These are phyloP conservation scores for Pycnomerus fuliginosus DNA, from an alignment of 2,888 invertebrate species.

Conservation along the genomic window DNA sequence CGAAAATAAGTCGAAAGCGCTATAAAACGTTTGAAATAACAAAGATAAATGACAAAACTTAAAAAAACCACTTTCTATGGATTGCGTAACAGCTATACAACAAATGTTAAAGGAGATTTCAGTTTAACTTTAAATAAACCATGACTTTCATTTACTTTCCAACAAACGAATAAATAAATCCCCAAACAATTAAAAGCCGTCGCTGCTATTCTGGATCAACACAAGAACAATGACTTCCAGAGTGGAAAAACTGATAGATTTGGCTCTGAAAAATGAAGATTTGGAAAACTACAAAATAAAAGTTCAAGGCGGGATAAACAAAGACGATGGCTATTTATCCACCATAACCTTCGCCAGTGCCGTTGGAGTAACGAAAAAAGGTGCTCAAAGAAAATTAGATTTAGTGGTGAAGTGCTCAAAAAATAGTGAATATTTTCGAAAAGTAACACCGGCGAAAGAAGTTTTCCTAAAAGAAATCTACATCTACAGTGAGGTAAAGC, in stretches of 20 bases:
- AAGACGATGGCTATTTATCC: constrained; percentile 35
- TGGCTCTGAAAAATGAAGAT: constrained; percentile 5
- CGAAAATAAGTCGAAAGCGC: too few relatives aligned
- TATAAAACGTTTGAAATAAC: too few relatives aligned
- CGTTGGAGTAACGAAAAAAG: constrained; percentile 17
- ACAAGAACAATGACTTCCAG: too few relatives aligned
- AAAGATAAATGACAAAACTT: too few relatives aligned
- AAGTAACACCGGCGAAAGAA: constrained; percentile 20
- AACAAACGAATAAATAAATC: too few relatives aligned
- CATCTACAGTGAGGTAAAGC: constrained; percentile 28
- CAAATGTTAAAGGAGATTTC: too few relatives aligned
- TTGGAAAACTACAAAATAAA: constrained; percentile 16
- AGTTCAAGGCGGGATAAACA: constrained; percentile 22
- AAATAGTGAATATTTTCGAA: constrained; percentile 16
- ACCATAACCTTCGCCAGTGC: constrained; percentile 30
- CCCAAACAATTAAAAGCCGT: too few relatives aligned
- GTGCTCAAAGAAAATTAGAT: constrained; percentile 22
- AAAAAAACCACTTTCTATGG: too few relatives aligned
- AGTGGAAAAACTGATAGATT: neutral
- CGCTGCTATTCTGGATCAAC: too few relatives aligned
- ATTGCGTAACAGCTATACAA: too few relatives aligned
- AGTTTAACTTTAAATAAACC: too few relatives aligned
- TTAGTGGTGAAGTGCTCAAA: constrained; percentile 12
- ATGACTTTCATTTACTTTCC: too few relatives aligned
- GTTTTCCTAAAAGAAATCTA: constrained; percentile 29